phyloP scores from a whole-genome alignment of 2,888 invertebrate genomes.

The Drosophila meridionalis region DNA sequence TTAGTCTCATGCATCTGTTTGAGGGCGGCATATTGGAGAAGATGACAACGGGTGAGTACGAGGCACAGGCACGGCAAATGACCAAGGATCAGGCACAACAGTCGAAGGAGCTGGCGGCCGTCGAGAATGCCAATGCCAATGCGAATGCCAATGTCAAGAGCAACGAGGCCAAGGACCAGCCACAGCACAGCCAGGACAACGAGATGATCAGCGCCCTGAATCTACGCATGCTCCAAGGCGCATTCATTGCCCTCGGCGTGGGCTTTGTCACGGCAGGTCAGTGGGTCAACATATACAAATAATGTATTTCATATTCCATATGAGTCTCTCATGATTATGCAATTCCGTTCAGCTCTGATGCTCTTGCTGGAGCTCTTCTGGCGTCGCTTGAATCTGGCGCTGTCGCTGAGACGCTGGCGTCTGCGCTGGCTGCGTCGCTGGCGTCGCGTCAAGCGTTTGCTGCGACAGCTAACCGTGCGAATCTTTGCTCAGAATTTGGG shows the following conservation, averaged over 20 bases:
- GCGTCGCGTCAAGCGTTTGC: conserved; percentile 48
- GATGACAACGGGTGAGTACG: conserved; percentile 91
- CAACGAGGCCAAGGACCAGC: conserved; percentile 49
- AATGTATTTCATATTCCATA: no score
- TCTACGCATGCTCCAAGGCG: conserved; percentile 90
- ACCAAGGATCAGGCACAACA: conserved; percentile 72
- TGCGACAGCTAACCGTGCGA: conserved; percentile 61
- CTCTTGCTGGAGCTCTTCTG: conserved; percentile 70
- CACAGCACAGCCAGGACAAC: conserved; percentile 47
- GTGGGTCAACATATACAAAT: background rate
- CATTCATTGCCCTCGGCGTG: conserved; percentile 89
- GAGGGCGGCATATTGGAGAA: conserved; percentile 91
- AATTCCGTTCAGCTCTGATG: conserved; percentile 53
- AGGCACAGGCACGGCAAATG: conserved; percentile 88
- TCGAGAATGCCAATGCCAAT: conserved; percentile 53
- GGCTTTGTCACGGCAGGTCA: conserved; percentile 87
- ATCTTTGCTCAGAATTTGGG: conserved; percentile 60
- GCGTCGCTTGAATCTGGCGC: conserved; percentile 57
- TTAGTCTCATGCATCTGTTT: conserved; percentile 89
- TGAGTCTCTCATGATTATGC: conserved; percentile 1
- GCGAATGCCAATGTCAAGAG: conserved; percentile 59
- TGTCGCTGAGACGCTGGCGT: conserved; percentile 48
- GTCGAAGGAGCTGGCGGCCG: conserved; percentile 48
- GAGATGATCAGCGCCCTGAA: conserved; percentile 88
- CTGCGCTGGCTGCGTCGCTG: conserved; percentile 55